Base-by-base conservation (phyloP, 2,113 vertebrate species). In the Callithrix jacchus region DNA sequence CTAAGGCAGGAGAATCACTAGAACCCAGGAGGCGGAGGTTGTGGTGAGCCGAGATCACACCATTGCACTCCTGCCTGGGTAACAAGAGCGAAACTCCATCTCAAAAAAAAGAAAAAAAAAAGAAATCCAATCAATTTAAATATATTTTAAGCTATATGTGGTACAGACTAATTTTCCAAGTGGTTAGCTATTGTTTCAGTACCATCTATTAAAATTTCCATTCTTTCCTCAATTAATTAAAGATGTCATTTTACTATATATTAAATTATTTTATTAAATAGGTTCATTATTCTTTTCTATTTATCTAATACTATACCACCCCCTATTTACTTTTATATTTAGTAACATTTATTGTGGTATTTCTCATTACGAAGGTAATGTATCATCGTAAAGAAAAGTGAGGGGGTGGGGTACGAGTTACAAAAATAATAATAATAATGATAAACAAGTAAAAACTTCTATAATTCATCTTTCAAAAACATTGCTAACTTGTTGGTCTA, bases 171-270 rank as follows among this genome's bases (percentile, higher is more conserved):
- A 83, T 90, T 92, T 95, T 94, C 68, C 21, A 79, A 42, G 3
- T 58, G 42, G 56, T 56, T 89, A 76, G 37, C 20, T 64, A n/a
- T 20, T 82, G 73, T 80, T 91, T 32, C n/a, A 82, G 25, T 89
- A 73, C 30, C 61, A 70, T 45, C 47, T 90, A 89, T 74, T 82
- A 79, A 73, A 88, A 88, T 89, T 49, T 89, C 20, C 9, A 61
- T 90, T 37, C 8, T 96, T 96, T 80, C 47, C 58, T 18, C 6
- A 14, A 54, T 89, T 87, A 86, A 86, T 92, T 90, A 87, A 42
- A 93, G 47, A 77, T 87, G 47, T 47, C 40, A 81, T 93, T 96
- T 95, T 92, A 77, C 37, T 93, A 77, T 52, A 27, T 52, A 21
- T 84, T 93, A 68, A 86, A 70, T 87, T 83, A 54, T 77, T 83